Evolutionary conservation across 2,888 invertebrate species (phyloP).

Genomic region (Aphodius sticticus): DNA sequence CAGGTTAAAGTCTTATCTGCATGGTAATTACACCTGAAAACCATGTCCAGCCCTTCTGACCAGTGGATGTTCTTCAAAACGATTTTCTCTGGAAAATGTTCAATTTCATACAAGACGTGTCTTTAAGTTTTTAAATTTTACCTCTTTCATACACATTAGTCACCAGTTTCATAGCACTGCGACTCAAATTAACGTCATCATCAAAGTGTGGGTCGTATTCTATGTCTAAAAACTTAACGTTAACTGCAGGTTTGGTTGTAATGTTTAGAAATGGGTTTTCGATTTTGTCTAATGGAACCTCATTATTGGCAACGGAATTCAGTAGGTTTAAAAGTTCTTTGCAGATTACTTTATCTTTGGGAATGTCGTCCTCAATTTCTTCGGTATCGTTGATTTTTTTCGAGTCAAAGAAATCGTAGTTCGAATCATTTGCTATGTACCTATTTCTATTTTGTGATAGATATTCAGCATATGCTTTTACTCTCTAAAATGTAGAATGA

Average conservation of each 20-base stretch:
- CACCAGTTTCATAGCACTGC: constrained; percentile 91
- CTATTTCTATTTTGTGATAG: constrained; percentile 52
- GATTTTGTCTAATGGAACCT: neutral
- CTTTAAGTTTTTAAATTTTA: constrained; percentile 53
- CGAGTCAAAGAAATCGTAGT: constrained; percentile 73
- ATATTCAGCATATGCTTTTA: constrained; percentile 55
- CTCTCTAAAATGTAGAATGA: constrained; percentile 61
- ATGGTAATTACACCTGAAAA: constrained; percentile 85
- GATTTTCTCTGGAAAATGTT: constrained; percentile 68
- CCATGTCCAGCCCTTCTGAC: constrained; percentile 91
- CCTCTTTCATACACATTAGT: constrained; percentile 92
- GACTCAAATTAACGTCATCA: constrained; percentile 75
- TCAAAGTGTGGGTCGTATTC: constrained; percentile 75
- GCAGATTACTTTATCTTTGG: constrained; percentile 30
- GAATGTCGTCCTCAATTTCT: constrained; percentile 36
- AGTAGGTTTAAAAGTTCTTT: neutral
- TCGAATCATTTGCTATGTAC: constrained; percentile 56
- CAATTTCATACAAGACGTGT: neutral
- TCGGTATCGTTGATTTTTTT: constrained; percentile 68
- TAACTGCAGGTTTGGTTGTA: neutral
- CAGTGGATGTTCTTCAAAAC: constrained; percentile 92
- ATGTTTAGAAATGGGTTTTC: neutral
- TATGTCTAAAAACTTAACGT: neutral
- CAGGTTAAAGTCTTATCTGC: constrained; percentile 90
- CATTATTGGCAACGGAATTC: neutral